Percentiles rank a stretch among this genome's conserved stretches.
Conservation (phyloP, 2,888 invertebrate species). For the Neocrepidodera transversa region DNA sequence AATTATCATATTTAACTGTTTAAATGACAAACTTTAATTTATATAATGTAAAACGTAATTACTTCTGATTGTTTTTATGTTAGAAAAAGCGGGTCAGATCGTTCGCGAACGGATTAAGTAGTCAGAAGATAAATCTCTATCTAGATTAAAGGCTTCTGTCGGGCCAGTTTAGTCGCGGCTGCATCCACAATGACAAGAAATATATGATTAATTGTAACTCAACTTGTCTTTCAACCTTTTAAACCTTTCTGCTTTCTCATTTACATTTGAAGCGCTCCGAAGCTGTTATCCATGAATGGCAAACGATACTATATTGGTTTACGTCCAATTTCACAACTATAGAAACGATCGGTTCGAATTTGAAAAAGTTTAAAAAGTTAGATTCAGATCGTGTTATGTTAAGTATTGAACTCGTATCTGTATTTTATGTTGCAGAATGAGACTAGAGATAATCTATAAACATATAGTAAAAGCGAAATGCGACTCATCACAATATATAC, state of each 20-base stretch:
- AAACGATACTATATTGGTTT: too few relatives aligned
- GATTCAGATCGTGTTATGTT: too few relatives aligned
- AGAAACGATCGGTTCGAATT: too few relatives aligned
- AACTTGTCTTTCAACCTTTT: slow-evolving; percentile 45
- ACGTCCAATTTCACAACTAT: too few relatives aligned
- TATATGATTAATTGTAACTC: slow-evolving; percentile 55
- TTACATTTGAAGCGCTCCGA: slow-evolving; percentile 36
- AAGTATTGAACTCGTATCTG: too few relatives aligned
- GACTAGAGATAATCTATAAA: too few relatives aligned
- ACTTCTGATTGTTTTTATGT: slow-evolving; percentile 17
- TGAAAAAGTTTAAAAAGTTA: too few relatives aligned
- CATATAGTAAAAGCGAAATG: too few relatives aligned
- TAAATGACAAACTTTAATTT: slow-evolving; percentile 24
- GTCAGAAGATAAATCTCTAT: slow-evolving; percentile 51
- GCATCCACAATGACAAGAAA: slow-evolving; percentile 52
- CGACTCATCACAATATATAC: too few relatives aligned
- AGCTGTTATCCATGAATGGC: neutral
- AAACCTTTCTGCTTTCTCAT: slow-evolving; percentile 36
- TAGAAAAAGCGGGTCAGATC: slow-evolving; percentile 38
- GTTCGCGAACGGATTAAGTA: slow-evolving; percentile 48
- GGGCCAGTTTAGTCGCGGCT: neutral
- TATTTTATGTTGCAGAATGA: too few relatives aligned
- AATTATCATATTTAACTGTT: slow-evolving; percentile 22
- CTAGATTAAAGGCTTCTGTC: slow-evolving; percentile 50
- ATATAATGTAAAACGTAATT: slow-evolving; percentile 13